Evolutionary conservation across 2,113 vertebrate genomes (phyloP).

Genomic region (Noctilio leporinus): DNA sequence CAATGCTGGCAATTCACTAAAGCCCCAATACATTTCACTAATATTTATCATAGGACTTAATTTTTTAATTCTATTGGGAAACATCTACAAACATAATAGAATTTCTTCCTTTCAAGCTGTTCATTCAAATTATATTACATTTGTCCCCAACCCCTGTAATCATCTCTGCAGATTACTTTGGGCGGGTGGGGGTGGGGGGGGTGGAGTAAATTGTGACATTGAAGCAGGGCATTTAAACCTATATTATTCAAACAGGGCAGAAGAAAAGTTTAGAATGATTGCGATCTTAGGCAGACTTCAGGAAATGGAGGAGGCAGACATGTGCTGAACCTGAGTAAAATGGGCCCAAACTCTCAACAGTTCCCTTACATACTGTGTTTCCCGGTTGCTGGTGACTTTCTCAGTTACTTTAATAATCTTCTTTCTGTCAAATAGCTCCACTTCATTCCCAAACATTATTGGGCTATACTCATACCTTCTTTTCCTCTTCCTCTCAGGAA

Average conservation of each 20-base stretch:
- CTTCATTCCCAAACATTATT: neutral
- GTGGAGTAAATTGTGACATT: neutral
- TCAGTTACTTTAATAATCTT: neutral
- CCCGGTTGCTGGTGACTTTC: neutral
- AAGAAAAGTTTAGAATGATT: neutral
- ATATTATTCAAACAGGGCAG: neutral
- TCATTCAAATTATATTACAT: neutral
- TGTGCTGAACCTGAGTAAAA: neutral
- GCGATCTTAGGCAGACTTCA: neutral
- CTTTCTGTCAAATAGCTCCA: neutral
- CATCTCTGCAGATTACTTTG: neutral
- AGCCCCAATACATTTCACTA: neutral
- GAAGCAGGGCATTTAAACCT: neutral
- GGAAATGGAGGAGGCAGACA: neutral
- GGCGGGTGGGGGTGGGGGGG: no score
- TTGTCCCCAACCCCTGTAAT: neutral
- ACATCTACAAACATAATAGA: neutral
- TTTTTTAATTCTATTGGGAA: constrained; percentile 18
- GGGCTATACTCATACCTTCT: neutral
- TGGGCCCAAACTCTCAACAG: neutral
- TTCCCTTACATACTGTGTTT: neutral
- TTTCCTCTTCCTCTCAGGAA: constrained; percentile 46
- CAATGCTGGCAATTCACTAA: neutral
- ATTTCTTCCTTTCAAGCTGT: neutral
- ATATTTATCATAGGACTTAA: neutral